A percentile compares a stretch with the other conserved stretches of the same genome.
Conservation (phyloP, 1,140 invertebrate species). For the Tachypleus tridentatus region DNA sequence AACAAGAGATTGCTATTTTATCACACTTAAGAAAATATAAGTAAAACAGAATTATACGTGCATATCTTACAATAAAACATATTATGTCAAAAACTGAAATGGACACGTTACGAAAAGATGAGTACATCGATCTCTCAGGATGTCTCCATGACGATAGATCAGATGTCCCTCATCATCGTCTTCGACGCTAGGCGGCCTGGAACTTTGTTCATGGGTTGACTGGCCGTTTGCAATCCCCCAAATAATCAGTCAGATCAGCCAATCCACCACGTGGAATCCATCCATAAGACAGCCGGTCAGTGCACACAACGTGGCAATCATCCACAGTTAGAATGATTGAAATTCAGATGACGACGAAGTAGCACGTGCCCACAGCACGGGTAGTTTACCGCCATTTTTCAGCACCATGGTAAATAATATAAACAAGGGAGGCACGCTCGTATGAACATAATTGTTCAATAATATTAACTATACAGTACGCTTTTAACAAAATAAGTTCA, state of each 20-base stretch:
- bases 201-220: constrained; percentile 26
- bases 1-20: no score
- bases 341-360: no score
- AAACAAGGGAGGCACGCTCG: constrained; percentile 17
- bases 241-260: background rate
- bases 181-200: constrained; percentile 76
- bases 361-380: no score
- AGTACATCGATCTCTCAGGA: constrained; percentile 92
- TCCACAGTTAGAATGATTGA: background rate
- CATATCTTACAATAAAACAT: no score
- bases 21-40: no score
- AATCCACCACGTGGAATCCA: background rate
- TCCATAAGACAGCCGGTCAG: background rate
- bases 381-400: constrained; percentile 11
- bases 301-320: background rate
- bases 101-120: constrained; percentile 43
- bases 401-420: constrained; percentile 9
- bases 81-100: no score
- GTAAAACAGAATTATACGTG: no score
- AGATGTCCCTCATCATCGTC: constrained; percentile 99
- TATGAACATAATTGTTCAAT: constrained; percentile 2
- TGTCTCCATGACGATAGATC: constrained; percentile 95
- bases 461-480: no score
- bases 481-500: no score
- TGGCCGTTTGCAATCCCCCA: background rate